Percentiles rank a stretch among this genome's conserved stretches.
phyloP scores from a whole-genome alignment of 2,113 vertebrate species.

The Bagarius yarrelli region DNA sequence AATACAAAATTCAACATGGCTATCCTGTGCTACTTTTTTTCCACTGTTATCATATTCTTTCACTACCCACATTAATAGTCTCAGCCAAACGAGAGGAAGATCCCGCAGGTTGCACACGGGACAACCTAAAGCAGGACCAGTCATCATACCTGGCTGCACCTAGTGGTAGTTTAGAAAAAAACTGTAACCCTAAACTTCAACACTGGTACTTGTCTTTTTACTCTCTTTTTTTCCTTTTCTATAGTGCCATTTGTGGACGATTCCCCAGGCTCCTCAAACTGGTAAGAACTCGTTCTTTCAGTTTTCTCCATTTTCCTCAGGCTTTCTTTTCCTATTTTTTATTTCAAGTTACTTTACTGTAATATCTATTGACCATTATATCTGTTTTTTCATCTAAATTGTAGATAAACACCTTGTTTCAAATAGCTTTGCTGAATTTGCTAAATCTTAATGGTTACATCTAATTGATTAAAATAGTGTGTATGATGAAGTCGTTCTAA shows the following conservation, averaged over 20 bases:
- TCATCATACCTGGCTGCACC: slow-evolving; percentile 70
- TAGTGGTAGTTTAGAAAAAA: too few species aligned
- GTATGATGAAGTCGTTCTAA: too few species aligned
- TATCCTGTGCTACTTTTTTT: not conserved
- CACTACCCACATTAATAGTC: slow-evolving; percentile 53
- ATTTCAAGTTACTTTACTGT: not conserved
- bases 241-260: slow-evolving; percentile 80
- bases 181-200: too few species aligned
- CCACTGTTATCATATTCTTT: slow-evolving; percentile 31
- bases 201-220: too few species aligned
- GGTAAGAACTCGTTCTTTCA: slow-evolving; percentile 65
- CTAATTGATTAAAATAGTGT: too few species aligned
- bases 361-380: not conserved
- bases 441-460: too few species aligned
- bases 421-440: too few species aligned
- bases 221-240: slow-evolving; percentile 38
- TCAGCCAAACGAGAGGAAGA: slow-evolving; percentile 72
- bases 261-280: slow-evolving; percentile 87
- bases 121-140: slow-evolving; percentile 85
- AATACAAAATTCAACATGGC: not conserved
- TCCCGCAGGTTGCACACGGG: slow-evolving; percentile 68
- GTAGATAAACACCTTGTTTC: too few species aligned
- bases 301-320: not conserved
- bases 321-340: not conserved
- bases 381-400: too few species aligned